These are phyloP conservation scores for Lipotes vexillifer DNA, from an alignment of 2,113 vertebrate species.

Conservation along the genomic window DNA sequence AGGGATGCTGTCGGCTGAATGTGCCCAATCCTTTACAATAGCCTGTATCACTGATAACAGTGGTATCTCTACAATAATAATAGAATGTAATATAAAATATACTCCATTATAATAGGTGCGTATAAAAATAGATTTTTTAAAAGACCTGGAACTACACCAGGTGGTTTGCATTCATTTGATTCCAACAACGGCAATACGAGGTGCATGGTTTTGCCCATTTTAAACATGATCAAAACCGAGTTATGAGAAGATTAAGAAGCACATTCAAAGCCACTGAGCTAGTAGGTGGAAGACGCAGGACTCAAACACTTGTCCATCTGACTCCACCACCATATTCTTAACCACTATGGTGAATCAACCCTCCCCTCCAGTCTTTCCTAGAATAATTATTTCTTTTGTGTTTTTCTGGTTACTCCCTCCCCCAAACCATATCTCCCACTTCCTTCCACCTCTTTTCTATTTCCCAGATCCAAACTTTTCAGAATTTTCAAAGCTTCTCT, in stretches of 20 bases:
- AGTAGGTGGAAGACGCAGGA: background rate
- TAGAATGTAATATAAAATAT: background rate
- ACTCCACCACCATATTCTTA: background rate
- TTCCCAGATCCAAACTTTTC: background rate
- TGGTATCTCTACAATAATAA: background rate
- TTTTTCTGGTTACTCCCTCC: background rate
- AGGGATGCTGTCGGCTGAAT: rapidly evolving
- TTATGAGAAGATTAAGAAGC: background rate
- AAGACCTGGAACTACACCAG: background rate
- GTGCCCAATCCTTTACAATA: background rate
- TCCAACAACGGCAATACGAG: background rate
- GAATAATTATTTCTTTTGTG: background rate
- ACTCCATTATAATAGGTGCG: too few species aligned
- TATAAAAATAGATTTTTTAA: too few species aligned
- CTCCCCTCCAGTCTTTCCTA: background rate
- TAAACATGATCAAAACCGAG: background rate
- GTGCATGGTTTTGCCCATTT: background rate
- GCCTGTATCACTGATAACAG: rapidly evolving
- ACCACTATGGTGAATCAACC: background rate
- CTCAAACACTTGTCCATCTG: rapidly evolving
- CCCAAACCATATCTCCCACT: background rate
- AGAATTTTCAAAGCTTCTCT: background rate
- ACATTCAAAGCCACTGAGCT: background rate
- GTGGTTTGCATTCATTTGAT: background rate
- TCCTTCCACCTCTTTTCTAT: background rate